Evolutionary conservation across 35 echinoderm and acorn worm species (phyloP), one percentile per base, ranked within the genome.

Genomic region (Apostichopus parvimensis): DNA sequence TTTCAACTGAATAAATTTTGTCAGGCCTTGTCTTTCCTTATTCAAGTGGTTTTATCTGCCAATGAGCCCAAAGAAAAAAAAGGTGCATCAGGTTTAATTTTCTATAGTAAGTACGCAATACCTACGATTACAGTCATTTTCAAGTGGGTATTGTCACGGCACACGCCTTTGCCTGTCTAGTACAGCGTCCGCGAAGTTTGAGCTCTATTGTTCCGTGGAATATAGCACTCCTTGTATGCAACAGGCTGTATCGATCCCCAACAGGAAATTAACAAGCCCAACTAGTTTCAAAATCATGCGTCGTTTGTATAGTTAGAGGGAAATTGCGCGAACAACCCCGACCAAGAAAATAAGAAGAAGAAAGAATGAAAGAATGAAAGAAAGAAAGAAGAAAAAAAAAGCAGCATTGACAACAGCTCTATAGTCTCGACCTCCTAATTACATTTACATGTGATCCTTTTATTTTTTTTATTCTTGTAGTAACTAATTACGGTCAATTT

Each of bases 181-280:
- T 45, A 45, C 34, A 45, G 34, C 34, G 34, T 45, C 34, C 34
- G 34, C 34, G 34, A 45, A 45, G 34, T 45, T 45, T 45, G 34
- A 45, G 34, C 34, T 45, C 34, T 45, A 45, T 45, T 45, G 34
- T 45, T 45, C 34, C 34, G 34, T 45, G 34, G 64, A 68, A 11
- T 68, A 18, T 14, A 18, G 55, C 79, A 56, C 34, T 45, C 53
- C 52, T 82, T 82, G 53, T 4, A 56, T 82, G 79, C 79, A 82
- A 82, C 79, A 82, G 79, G 79, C 55, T 68, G 64, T 82, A 82
- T 82, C 52, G 79, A 82, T 82, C 55, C 25, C 34, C 18, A 53
- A 53, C 79, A 82, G 79, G 79, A 82, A 82, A 82, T 82, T 82
- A 82, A 82, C 79, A 82, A 82, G 79, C 79, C 34, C 45, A 82